phyloP scores from a whole-genome alignment of 2,888 invertebrate species.

The Pheosia gnoma region DNA sequence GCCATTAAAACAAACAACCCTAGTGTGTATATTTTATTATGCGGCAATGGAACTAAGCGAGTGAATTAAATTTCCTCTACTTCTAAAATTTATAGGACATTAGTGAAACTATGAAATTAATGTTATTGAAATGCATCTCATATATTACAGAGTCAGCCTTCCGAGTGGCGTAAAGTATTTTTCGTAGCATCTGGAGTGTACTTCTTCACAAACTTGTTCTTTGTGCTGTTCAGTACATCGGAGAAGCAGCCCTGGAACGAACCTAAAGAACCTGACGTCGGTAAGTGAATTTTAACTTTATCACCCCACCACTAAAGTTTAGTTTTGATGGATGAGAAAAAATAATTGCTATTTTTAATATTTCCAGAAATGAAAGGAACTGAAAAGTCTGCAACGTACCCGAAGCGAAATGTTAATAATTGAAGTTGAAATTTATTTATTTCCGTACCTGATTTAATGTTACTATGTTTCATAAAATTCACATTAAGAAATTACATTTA shows the following conservation, averaged over 20 bases:
- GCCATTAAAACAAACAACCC: too few species aligned
- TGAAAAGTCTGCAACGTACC: constrained; percentile 21
- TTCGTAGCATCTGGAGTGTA: constrained; percentile 89
- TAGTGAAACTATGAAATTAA: not conserved
- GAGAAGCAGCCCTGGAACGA: constrained; percentile 90
- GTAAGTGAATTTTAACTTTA: constrained; percentile 37
- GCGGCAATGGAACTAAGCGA: not conserved
- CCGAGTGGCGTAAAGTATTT: constrained; percentile 90
- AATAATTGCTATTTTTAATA: constrained; percentile 27
- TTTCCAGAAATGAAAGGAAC: constrained; percentile 48
- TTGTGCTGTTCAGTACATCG: constrained; percentile 87
- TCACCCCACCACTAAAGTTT: not conserved
- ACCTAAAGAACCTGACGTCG: constrained; percentile 56
- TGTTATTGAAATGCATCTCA: constrained; percentile 15
- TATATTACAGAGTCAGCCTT: constrained; percentile 80
- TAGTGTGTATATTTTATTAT: too few species aligned
- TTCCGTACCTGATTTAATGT: constrained; percentile 36
- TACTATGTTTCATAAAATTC: constrained; percentile 16
- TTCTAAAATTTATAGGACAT: not conserved
- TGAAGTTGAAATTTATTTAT: constrained; percentile 23
- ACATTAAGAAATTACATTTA: not conserved
- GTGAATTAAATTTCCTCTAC: not conserved
- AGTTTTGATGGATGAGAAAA: not conserved
- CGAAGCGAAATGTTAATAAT: constrained; percentile 24
- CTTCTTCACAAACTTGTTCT: constrained; percentile 87